Base-by-base conservation (phyloP, 2,888 invertebrate species). In the Melanotus villosus region DNA sequence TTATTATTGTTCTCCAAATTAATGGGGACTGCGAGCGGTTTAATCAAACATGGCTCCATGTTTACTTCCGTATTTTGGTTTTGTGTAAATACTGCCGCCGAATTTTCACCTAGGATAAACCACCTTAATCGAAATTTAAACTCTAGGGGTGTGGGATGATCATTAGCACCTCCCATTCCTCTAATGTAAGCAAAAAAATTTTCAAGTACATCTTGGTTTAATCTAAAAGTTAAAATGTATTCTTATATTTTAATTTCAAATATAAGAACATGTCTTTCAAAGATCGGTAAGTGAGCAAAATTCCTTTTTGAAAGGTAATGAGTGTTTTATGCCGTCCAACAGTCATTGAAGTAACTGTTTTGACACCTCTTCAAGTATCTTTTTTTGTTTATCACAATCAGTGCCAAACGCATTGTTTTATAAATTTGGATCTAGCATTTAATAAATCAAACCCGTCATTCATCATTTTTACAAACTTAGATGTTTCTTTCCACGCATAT, bases 391-490 rank as follows among this genome's bases (percentile, higher is more conserved):
- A n/a, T 18, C 41, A 5, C 60, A 21, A 43, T 66, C 47, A 14
- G 16, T 60, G 9, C 62, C 70, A 50, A 65, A 72, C 23, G 60
- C 65, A 52, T 65, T 62, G 50, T 6, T 54, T 23, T 38, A 34
- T 52, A 54, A 34, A 72, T 47, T 72, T 70, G 1, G 45, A 30
- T 10, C 45, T 34, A 6, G 72, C 41, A 38, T 72, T 72, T 1
- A 70, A 41, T 10, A 69, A 43, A 38, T 72, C 69, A 63, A 72
- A 72, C 72, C 72, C 69, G 23, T 69, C 30, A 50, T 72, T 69
- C 0, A 69, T 21, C 54, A 69, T 26, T 12, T 52, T 43, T 0
- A 63, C 14, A 19, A 65, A 18, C 32, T 56, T 18, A 19, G 58
- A 6, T 14, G 45, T 47, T 43, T 32, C 12, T 16, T 66, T 43